Percentiles rank a stretch among this genome's conserved stretches.
phyloP scores from a whole-genome alignment of 2,113 vertebrate genomes.

The Xyrauchen texanus region DNA sequence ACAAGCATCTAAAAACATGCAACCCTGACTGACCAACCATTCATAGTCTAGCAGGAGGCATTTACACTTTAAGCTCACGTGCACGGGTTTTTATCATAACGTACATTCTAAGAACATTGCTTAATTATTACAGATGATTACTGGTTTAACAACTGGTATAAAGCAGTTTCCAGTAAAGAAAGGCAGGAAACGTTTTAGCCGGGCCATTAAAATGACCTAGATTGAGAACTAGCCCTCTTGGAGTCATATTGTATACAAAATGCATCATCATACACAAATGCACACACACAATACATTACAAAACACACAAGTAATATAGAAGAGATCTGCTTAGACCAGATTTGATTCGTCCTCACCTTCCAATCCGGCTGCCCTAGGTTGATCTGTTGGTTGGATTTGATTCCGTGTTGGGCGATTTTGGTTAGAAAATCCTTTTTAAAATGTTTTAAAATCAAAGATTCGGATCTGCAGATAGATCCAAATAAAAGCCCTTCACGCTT shows the following conservation, averaged over 20 bases:
- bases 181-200: slow-evolving; percentile 13
- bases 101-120: background rate
- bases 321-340: too few species aligned
- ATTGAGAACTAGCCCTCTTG: background rate
- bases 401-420: slow-evolving; percentile 37
- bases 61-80: background rate
- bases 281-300: background rate
- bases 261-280: background rate
- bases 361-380: slow-evolving; percentile 61
- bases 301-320: background rate
- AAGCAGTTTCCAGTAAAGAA: background rate
- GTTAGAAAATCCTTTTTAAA: slow-evolving; percentile 35
- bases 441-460: slow-evolving; percentile 2
- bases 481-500: too few species aligned
- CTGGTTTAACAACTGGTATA: background rate
- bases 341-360: slow-evolving; percentile 50
- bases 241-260: background rate
- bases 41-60: background rate
- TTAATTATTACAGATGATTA: background rate
- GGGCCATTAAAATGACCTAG: background rate
- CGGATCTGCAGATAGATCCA: too few species aligned
- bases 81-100: background rate
- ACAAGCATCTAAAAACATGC: background rate
- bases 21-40: background rate
- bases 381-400: slow-evolving; percentile 42